These are phyloP conservation scores for Dreissena polymorpha DNA, from an alignment of 1,140 invertebrate genomes.

Conservation along the genomic window DNA sequence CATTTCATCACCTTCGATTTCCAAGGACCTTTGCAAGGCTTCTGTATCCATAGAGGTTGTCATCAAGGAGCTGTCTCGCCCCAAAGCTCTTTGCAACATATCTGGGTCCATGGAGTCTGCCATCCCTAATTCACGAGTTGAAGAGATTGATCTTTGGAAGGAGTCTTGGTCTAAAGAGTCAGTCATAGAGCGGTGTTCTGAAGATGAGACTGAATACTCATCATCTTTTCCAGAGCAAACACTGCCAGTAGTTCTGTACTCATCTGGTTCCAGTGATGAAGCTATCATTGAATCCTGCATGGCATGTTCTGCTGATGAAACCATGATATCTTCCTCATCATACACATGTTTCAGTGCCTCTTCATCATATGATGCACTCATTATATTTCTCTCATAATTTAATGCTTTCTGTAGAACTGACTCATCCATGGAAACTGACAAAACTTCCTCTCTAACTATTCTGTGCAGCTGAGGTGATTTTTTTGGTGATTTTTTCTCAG, in stretches of 20 bases:
- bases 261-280: slow-evolving; percentile 44
- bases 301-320: slow-evolving; percentile 41
- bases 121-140: slow-evolving; percentile 32
- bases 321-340: slow-evolving; percentile 54
- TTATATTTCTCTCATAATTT: slow-evolving; percentile 27
- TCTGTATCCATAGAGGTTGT: slow-evolving; percentile 48
- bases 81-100: slow-evolving; percentile 32
- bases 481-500: slow-evolving; percentile 39
- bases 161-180: slow-evolving; percentile 46
- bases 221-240: slow-evolving; percentile 47
- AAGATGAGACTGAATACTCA: slow-evolving; percentile 45
- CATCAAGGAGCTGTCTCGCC: slow-evolving; percentile 31
- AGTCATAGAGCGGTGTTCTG: slow-evolving; percentile 40
- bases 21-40: slow-evolving; percentile 37
- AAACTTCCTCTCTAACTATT: slow-evolving; percentile 26
- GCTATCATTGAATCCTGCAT: slow-evolving; percentile 49
- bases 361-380: slow-evolving; percentile 56
- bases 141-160: slow-evolving; percentile 42
- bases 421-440: slow-evolving; percentile 51
- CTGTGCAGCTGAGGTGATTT: slow-evolving; percentile 32
- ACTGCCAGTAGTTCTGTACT: slow-evolving; percentile 38
- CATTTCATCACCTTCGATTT: slow-evolving; percentile 28
- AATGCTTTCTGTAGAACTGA: slow-evolving; percentile 40
- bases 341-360: slow-evolving; percentile 56
- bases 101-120: slow-evolving; percentile 46